Evolutionary conservation across 2,888 invertebrate genomes (phyloP).

Genomic region (Caradrina kadenii): DNA sequence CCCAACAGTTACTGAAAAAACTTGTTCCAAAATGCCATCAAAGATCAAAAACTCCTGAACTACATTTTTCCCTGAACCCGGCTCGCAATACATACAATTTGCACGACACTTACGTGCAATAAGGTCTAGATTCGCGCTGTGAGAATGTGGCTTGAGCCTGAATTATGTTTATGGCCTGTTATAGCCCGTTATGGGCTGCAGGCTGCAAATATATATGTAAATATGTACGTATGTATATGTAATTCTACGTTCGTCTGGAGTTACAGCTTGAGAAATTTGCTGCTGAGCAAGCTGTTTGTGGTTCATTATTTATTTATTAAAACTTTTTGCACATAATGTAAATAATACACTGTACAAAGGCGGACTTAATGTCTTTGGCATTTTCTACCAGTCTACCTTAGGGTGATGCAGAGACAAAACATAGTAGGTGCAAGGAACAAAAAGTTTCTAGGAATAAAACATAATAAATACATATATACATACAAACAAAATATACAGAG

Average conservation of each 20-base stretch:
- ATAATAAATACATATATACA: no score
- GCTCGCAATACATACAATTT: slow-evolving; percentile 34
- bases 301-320: slow-evolving; percentile 16
- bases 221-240: slow-evolving; percentile 10
- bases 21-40: neutral
- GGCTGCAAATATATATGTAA: slow-evolving; percentile 29
- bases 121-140: slow-evolving; percentile 23
- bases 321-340: no score
- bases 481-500: no score
- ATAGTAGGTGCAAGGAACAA: no score
- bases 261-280: slow-evolving; percentile 35
- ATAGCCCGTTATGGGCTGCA: slow-evolving; percentile 22
- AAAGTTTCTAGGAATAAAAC: no score
- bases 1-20: neutral
- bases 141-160: slow-evolving; percentile 32
- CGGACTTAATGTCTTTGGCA: no score
- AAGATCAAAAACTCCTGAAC: neutral
- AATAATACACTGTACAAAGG: no score
- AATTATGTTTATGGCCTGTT: slow-evolving; percentile 37
- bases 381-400: no score
- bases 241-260: slow-evolving; percentile 23
- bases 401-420: no score
- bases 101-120: slow-evolving; percentile 5
- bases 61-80: neutral
- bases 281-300: slow-evolving; percentile 17